phyloP scores from a whole-genome alignment of 1,140 invertebrate genomes.

The Papilio xuthus region DNA sequence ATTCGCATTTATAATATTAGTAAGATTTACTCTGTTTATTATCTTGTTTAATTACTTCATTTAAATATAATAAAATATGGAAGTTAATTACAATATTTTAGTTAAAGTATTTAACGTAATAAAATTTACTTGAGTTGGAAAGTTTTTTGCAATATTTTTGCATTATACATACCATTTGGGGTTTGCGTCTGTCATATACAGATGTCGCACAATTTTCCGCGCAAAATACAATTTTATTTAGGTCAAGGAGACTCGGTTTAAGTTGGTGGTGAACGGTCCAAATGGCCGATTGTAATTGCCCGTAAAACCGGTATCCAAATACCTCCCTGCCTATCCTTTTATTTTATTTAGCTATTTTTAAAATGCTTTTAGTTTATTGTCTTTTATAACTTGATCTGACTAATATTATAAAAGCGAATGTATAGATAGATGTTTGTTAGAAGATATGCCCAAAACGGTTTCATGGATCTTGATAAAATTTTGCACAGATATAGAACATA shows the following conservation, averaged over 20 bases:
- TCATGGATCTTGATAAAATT: no score
- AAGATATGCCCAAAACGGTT: no score
- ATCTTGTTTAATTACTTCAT: no score
- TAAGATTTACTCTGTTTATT: no score
- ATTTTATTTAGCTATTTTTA: constrained; percentile 13
- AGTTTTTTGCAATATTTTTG: neutral
- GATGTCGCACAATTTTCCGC: constrained; percentile 7
- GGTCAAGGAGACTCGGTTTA: constrained; percentile 23
- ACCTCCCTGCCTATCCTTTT: constrained; percentile 30
- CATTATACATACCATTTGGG: neutral
- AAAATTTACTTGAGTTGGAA: neutral
- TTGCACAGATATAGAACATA: no score
- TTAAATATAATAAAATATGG: neutral
- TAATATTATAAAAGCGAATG: neutral
- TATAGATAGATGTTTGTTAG: no score
- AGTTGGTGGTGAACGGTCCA: constrained; percentile 27
- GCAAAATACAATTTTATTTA: constrained; percentile 31
- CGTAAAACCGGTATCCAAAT: constrained; percentile 23
- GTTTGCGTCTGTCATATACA: constrained; percentile 18
- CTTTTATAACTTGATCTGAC: neutral
- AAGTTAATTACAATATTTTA: neutral
- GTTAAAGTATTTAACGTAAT: neutral
- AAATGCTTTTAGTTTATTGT: constrained; percentile 21
- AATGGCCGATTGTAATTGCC: constrained; percentile 35
- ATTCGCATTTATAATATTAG: no score